A percentile compares a stretch with the other conserved stretches of the same genome.
These are phyloP conservation scores for Clarias batrachus DNA, from an alignment of 2,113 vertebrate genomes.

Conservation along the genomic window DNA sequence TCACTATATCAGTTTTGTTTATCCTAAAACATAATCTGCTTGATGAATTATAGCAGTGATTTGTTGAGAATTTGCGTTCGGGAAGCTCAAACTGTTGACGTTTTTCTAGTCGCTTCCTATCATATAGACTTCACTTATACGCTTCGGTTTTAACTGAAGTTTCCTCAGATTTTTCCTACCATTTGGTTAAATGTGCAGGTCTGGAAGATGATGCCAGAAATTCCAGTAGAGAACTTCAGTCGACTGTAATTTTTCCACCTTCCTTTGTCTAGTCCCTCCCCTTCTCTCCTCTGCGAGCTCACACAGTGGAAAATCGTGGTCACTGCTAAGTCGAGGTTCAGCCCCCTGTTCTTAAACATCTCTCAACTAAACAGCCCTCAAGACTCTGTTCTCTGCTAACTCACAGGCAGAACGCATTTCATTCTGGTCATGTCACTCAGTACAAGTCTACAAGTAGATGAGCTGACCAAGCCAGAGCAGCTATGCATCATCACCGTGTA, in stretches of 20 bases:
- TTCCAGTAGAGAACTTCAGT: conserved; percentile 72
- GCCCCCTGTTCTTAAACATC: conserved; percentile 37
- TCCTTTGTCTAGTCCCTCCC: conserved; percentile 69
- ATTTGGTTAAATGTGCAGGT: conserved; percentile 63
- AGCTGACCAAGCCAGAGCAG: background rate
- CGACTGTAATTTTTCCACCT: conserved; percentile 64
- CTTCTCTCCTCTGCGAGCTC: conserved; percentile 49
- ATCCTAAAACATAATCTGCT: background rate
- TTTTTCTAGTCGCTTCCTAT: background rate
- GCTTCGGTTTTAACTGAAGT: conserved; percentile 9
- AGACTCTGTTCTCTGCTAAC: background rate
- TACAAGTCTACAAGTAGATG: background rate
- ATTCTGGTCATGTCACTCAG: background rate
- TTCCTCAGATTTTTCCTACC: conserved; percentile 49
- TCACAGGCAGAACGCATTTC: conserved; percentile 4
- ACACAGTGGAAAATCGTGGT: conserved; percentile 73
- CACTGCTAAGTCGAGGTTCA: conserved; percentile 59
- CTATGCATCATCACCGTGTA: background rate
- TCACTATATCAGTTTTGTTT: background rate
- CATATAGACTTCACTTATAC: background rate
- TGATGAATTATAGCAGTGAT: background rate
- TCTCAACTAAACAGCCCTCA: conserved; percentile 13
- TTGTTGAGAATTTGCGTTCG: background rate
- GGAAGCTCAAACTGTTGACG: background rate
- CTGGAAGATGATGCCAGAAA: conserved; percentile 72